Conservation (phyloP, 1,140 invertebrate species). For the Sycobia sp. region DNA sequence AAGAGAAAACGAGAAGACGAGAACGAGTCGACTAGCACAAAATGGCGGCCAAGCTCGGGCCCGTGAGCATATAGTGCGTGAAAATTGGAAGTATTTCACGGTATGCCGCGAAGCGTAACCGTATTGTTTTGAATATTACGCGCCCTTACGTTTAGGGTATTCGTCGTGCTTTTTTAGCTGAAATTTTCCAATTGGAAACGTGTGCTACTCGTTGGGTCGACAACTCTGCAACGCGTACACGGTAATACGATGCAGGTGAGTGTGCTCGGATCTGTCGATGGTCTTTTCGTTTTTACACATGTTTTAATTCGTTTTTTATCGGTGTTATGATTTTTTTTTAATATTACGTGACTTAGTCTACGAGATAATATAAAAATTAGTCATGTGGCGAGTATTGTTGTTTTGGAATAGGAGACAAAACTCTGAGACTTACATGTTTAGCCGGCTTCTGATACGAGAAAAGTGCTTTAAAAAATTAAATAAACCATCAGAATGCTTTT, state of each 20-base stretch:
- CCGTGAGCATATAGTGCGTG: conserved; percentile 55
- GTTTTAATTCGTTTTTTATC: conserved; percentile 1
- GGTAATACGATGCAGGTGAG: conserved; percentile 59
- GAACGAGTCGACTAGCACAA: conserved; percentile 52
- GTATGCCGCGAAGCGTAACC: conserved; percentile 43
- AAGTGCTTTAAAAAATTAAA: conserved; percentile 41
- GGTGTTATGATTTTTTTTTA: conserved; percentile 3
- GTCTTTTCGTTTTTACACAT: conserved; percentile 37
- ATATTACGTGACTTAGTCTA: no score
- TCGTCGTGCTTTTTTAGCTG: neutral
- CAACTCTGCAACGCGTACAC: conserved; percentile 55
- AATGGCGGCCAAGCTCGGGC: conserved; percentile 52
- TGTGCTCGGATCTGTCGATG: conserved; percentile 38
- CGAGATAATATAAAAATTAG: neutral
- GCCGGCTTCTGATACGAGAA: conserved; percentile 22
- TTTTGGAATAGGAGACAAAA: conserved; percentile 55
- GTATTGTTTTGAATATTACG: conserved; percentile 31
- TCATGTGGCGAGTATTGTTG: conserved; percentile 42
- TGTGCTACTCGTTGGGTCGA: conserved; percentile 18
- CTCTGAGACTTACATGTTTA: conserved; percentile 45
- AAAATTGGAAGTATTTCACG: conserved; percentile 50
- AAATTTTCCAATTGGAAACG: neutral
- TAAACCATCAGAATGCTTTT: conserved; percentile 35
- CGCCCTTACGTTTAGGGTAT: neutral
- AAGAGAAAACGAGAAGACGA: conserved; percentile 40